These are phyloP conservation scores for Teleogryllus oceanicus DNA, from an alignment of 2,888 invertebrate genomes.

Conservation along the genomic window DNA sequence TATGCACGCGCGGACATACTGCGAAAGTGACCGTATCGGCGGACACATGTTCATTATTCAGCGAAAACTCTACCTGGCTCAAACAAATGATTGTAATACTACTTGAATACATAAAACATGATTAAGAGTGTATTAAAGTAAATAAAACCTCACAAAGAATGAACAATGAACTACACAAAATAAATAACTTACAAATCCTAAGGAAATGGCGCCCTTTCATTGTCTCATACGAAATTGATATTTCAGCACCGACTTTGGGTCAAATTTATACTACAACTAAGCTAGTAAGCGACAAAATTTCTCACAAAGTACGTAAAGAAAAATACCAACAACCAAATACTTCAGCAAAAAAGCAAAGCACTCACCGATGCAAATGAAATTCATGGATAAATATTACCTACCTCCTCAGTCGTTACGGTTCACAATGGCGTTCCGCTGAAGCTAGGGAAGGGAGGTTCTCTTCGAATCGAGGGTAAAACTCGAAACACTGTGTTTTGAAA, in stretches of 20 bases:
- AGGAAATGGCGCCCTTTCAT: conserved; percentile 61
- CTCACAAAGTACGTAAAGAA: conserved; percentile 36
- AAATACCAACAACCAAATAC: conserved; percentile 45
- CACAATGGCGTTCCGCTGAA: conserved; percentile 69
- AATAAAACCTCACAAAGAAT: not conserved
- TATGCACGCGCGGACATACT: not conserved
- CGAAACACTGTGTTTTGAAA: not conserved
- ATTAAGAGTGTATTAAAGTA: too few species aligned
- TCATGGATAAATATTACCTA: conserved; percentile 64
- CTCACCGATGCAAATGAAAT: conserved; percentile 65
- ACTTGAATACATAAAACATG: too few species aligned
- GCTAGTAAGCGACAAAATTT: conserved; percentile 49
- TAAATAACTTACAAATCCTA: conserved; percentile 31
- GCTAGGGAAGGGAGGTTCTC: conserved; percentile 23
- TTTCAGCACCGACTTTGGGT: conserved; percentile 57
- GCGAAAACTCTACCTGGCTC: too few species aligned
- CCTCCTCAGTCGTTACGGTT: conserved; percentile 71
- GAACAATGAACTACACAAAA: not conserved
- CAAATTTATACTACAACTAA: conserved; percentile 52
- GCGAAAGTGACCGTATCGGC: not conserved
- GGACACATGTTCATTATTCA: not conserved
- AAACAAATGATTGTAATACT: too few species aligned
- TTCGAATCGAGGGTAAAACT: not conserved
- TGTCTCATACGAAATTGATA: conserved; percentile 66
- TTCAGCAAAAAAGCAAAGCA: conserved; percentile 51